Conservation (phyloP, 2,888 invertebrate species). For the Agonum fuliginosum region DNA sequence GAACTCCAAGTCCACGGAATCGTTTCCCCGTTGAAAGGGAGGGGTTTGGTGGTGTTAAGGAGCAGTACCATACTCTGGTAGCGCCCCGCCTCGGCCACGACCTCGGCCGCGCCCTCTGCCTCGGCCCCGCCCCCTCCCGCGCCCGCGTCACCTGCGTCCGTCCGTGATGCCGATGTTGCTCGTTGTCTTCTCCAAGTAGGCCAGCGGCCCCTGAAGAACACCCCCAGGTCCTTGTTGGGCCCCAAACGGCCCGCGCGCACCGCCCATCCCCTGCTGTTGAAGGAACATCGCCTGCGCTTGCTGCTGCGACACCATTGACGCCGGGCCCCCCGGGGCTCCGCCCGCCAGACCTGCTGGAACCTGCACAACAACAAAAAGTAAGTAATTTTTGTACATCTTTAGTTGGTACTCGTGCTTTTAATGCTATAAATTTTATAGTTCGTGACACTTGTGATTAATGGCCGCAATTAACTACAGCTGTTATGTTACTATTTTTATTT, state of each 20-base stretch:
- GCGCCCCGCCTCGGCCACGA: conserved; percentile 58
- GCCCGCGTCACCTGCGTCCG: conserved; percentile 90
- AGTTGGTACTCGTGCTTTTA: too few relatives aligned
- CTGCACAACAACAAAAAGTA: conserved; percentile 64
- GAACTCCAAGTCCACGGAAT: conserved; percentile 20
- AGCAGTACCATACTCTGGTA: conserved; percentile 45
- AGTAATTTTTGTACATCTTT: too few relatives aligned
- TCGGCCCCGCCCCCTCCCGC: conserved; percentile 88
- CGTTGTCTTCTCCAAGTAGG: conserved; percentile 91
- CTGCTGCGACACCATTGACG: conserved; percentile 71
- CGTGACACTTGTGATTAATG: conserved; percentile 15
- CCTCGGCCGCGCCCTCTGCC: conserved; percentile 85
- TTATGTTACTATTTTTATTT: background rate
- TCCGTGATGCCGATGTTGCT: conserved; percentile 93
- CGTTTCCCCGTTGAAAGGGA: conserved; percentile 61
- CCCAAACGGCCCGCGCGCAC: conserved; percentile 74
- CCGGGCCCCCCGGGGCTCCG: conserved; percentile 68
- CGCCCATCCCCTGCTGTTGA: conserved; percentile 73
- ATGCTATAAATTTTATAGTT: too few relatives aligned
- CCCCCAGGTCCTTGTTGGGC: conserved; percentile 73
- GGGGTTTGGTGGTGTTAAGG: conserved; percentile 64
- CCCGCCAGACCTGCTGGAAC: conserved; percentile 69
- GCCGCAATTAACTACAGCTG: conserved; percentile 6
- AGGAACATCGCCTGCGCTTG: conserved; percentile 76
- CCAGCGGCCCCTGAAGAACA: conserved; percentile 87